Evolutionary conservation across 53 echinoderm and acorn worm genomes (phyloP), one percentile per base, ranked within the genome.

Genomic region (Actinopyga echinites): DNA sequence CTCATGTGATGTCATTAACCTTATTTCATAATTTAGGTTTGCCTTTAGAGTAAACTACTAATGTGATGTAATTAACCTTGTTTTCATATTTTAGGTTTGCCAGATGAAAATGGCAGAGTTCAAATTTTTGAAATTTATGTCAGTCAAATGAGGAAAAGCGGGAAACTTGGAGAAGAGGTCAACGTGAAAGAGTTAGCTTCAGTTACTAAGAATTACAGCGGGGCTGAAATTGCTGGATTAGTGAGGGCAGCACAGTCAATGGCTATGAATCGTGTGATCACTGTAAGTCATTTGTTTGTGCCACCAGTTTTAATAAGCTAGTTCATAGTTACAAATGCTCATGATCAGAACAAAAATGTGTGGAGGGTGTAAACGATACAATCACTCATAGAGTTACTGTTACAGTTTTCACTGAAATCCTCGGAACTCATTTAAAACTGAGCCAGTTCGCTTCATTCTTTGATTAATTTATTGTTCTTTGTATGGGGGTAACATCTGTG

Each of bases 241-340:
- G 96, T 96, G 10, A 87, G 96, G 84, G 96, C 96, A 19, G 91
- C 96, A 31, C 93, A 93, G 57, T 96, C 96, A 38, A 90, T 93
- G 85, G 96, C 96, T 26, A 96, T 96, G 96, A 96, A 96, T 68
- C 91, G 96, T n/a, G 85, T 96, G 29, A 96, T 96, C 24, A 93
- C 85, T 78, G 96, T 96, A 71, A 84, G 84, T 85, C 19, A 36
- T 0, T 20, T 25, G 13, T 12, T 1, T 5, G 8, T 62, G 62
- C 22, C 62, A 62, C 55, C 19, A 10, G 62, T 12, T 62, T 0
- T 62, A 12, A 24, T n/a, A n/a, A n/a, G n/a, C n/a, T n/a, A n/a
- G n/a, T n/a, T n/a, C n/a, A n/a, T n/a, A n/a, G n/a, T n/a, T n/a
- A n/a, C n/a, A n/a, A n/a, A n/a, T n/a, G n/a, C n/a, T n/a, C n/a